These are phyloP conservation scores for Holacanthus passer DNA, from an alignment of 2,113 vertebrate genomes.

Conservation along the genomic window DNA sequence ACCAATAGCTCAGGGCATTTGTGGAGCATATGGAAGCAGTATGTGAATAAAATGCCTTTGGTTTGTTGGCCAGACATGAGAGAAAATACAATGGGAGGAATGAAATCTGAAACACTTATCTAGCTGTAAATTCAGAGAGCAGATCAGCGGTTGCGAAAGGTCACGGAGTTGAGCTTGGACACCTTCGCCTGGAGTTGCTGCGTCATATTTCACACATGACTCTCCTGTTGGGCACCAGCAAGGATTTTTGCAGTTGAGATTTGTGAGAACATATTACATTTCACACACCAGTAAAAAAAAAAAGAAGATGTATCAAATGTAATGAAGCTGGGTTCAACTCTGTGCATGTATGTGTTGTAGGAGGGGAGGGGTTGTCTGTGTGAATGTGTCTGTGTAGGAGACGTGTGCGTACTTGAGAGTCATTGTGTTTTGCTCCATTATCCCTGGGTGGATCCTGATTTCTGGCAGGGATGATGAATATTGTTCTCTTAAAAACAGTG, in stretches of 20 bases:
- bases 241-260: constrained; percentile 30
- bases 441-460: constrained; percentile 64
- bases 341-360: background rate
- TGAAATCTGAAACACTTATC: constrained; percentile 68
- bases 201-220: constrained; percentile 58
- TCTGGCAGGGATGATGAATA: constrained; percentile 56
- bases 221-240: constrained; percentile 7
- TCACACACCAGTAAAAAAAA: constrained; percentile 33
- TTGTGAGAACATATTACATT: constrained; percentile 47
- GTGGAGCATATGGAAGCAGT: constrained; percentile 70
- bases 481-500: constrained; percentile 59
- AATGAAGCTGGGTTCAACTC: constrained; percentile 13
- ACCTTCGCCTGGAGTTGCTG: constrained; percentile 40
- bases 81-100: constrained; percentile 57
- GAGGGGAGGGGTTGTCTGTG: background rate
- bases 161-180: constrained; percentile 46
- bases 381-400: constrained; percentile 12
- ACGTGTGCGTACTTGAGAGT: constrained; percentile 8
- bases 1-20: constrained; percentile 39
- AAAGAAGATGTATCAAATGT: constrained; percentile 38
- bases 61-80: constrained; percentile 72
- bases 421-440: constrained; percentile 45
- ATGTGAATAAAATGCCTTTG: constrained; percentile 59
- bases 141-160: constrained; percentile 44
- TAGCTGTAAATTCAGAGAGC: constrained; percentile 64